These are phyloP conservation scores for Sialis lutaria DNA, from an alignment of 2,888 invertebrate genomes.

Conservation along the genomic window DNA sequence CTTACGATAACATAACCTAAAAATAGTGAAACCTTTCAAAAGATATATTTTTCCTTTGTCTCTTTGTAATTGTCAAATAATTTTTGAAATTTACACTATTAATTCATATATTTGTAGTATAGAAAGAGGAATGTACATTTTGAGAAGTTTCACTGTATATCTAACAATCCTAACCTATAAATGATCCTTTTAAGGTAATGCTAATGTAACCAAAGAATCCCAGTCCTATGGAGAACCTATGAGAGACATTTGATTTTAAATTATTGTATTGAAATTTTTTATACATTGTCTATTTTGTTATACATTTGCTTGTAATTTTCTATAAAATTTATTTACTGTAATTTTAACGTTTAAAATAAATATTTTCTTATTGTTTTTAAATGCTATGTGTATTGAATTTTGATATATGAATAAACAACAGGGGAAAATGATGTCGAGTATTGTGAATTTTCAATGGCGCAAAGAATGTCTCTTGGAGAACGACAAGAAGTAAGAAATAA, in stretches of 20 bases:
- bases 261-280: neutral
- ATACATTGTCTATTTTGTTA: neutral
- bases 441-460: conserved; percentile 34
- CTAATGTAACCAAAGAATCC: neutral
- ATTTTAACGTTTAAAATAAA: neutral
- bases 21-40: too few species aligned
- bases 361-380: too few species aligned
- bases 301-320: neutral
- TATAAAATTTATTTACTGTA: neutral
- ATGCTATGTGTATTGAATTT: neutral
- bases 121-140: too few species aligned
- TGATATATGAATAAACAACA: conserved; percentile 10
- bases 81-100: too few species aligned
- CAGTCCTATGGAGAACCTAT: neutral
- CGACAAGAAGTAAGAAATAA: conserved; percentile 4
- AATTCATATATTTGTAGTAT: too few species aligned
- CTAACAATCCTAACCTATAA: too few species aligned
- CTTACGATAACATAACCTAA: too few species aligned
- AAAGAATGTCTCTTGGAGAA: conserved; percentile 13
- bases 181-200: neutral
- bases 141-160: too few species aligned
- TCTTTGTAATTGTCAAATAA: too few species aligned
- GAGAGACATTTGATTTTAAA: neutral
- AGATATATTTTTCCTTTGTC: too few species aligned
- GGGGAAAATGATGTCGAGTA: conserved; percentile 55